Base-by-base conservation (phyloP, 2,797 vertebrate genomes). In the Phrynocephalus vlangalii region DNA sequence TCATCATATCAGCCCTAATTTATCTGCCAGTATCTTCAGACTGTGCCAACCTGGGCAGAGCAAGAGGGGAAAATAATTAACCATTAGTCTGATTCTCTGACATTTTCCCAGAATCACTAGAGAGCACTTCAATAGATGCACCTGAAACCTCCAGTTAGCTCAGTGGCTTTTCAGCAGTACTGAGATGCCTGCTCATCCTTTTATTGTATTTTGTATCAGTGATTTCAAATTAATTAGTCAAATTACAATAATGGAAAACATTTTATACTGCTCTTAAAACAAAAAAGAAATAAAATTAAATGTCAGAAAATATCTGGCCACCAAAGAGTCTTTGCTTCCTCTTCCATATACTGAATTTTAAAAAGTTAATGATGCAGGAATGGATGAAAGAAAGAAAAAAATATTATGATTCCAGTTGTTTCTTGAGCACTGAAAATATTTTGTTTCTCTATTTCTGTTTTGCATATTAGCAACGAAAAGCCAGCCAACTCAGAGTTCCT, bases 401-500 rank as follows among this genome's bases (percentile, higher is more conserved):
- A 18, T 22, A 7, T 24, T 6, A 3, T 16, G 73, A 85, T 73
- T 91, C 86, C 73, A 89, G 88, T 70, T 70, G 1, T 38, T 87
- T 68, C 33, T 70, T 1, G 9, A 66, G 28, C 66, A 78, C 88
- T 2, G 13, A 73, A 75, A 28, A 88, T 26, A 87, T 9, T 83
- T 44, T 0, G 20, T 70, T 82, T 0, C 48, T 88, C 4, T 38
- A 84, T 87, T 89, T 88, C 48, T n/a, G 67, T 60, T 92, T 92
- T 93, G 26, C 76, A 88, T 83, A 82, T 15, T 38, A 84, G 72
- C 44, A 87, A 33, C 67, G 88, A 83, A 89, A 44, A 68, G 80
- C 90, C 89, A 88, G 88, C 91, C 93, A 92, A 84, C 16, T 71
- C 89, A 81, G 30, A 85, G 28, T 26, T 38, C 67, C 93, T 71